Evolutionary conservation across 2,113 vertebrate genomes (phyloP).

Genomic region (Apteryx mantelli): DNA sequence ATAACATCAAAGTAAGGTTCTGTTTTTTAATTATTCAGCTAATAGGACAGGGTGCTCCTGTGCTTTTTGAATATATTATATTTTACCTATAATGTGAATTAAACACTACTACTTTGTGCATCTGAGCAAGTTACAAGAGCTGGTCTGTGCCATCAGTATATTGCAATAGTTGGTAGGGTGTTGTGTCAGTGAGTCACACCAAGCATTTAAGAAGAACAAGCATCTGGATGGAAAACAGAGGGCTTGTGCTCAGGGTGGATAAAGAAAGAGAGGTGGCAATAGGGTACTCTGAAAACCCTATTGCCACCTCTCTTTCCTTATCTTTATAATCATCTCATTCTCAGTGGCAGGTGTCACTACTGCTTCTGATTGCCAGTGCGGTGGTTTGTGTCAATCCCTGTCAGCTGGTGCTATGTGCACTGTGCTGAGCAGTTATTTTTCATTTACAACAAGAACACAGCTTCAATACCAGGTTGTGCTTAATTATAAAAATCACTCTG

Average conservation of each 20-base stretch:
- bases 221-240: neutral
- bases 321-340: neutral
- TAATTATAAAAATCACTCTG: neutral
- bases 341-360: neutral
- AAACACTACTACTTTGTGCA: neutral
- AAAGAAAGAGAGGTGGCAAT: neutral
- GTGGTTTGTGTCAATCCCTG: rapidly evolving
- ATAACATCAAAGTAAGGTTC: neutral
- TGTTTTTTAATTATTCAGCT: neutral
- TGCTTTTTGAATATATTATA: neutral
- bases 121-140: neutral
- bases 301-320: no score
- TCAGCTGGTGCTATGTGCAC: neutral
- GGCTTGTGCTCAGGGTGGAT: neutral
- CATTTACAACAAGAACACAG: neutral
- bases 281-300: neutral
- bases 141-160: neutral
- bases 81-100: neutral
- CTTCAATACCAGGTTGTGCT: neutral
- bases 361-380: neutral
- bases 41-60: neutral
- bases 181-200: neutral
- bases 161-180: neutral
- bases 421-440: neutral
- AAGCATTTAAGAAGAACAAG: neutral